Percentiles rank a stretch among this genome's conserved stretches.
These are phyloP conservation scores for Erpobdella octoculata DNA, from an alignment of 2,888 invertebrate genomes.

Conservation along the genomic window DNA sequence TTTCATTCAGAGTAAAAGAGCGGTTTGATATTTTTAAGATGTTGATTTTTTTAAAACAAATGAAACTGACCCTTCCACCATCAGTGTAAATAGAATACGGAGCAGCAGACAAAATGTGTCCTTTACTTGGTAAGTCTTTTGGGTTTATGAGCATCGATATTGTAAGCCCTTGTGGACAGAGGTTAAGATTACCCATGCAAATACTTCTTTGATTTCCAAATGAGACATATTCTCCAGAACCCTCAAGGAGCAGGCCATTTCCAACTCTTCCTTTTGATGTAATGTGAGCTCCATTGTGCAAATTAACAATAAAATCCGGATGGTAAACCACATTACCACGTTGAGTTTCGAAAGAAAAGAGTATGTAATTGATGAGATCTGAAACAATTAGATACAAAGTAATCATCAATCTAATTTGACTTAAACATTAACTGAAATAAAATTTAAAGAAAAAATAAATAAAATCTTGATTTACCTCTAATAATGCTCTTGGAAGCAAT, in stretches of 20 bases:
- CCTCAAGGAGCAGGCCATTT: constrained; percentile 42
- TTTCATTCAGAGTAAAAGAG: no score
- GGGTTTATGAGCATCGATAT: constrained; percentile 31
- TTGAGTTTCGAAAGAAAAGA: constrained; percentile 47
- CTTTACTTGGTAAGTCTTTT: constrained; percentile 36
- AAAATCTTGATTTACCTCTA: constrained; percentile 31
- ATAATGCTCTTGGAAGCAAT: constrained; percentile 38
- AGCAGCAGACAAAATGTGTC: constrained; percentile 44
- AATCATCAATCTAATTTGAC: no score
- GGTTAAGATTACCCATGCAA: constrained; percentile 45
- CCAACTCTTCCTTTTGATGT: constrained; percentile 42
- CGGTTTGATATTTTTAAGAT: no score
- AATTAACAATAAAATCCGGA: constrained; percentile 43
- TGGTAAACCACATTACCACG: constrained; percentile 41
- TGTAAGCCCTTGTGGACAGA: constrained; percentile 37
- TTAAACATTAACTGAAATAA: neutral
- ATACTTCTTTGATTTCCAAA: constrained; percentile 42
- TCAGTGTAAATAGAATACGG: constrained; percentile 45
- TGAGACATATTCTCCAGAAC: constrained; percentile 43
- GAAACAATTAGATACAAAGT: no score
- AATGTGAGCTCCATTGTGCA: constrained; percentile 44
- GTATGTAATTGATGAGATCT: constrained; percentile 46
- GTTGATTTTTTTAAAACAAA: no score
- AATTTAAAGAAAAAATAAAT: neutral
- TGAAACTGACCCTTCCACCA: constrained; percentile 37